These are phyloP conservation scores for Pedionomus torquatus DNA, from an alignment of 2,113 vertebrate species.

Conservation along the genomic window DNA sequence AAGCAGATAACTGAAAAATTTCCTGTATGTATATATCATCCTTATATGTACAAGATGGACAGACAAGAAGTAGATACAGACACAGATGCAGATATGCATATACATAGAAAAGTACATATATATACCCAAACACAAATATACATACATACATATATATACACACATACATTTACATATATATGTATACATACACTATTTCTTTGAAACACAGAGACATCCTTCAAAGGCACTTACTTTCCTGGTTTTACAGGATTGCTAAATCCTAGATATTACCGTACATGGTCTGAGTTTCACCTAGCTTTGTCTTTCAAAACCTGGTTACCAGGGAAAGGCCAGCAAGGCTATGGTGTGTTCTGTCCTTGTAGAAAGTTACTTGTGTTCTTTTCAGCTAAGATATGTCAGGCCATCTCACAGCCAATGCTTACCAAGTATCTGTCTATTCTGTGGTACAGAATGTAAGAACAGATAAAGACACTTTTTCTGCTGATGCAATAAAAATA, in stretches of 20 bases:
- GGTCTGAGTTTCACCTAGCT: not conserved
- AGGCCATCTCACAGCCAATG: not conserved
- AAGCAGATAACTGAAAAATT: not conserved
- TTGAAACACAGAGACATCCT: not conserved
- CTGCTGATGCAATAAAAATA: not conserved
- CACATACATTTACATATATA: rapidly evolving
- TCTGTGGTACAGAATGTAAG: not conserved
- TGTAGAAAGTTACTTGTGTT: not conserved
- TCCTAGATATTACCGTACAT: not conserved
- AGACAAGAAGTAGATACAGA: not conserved
- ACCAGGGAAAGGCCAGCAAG: not conserved
- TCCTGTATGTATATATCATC: not conserved
- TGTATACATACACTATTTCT: not conserved
- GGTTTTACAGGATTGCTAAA: not conserved
- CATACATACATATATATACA: rapidly evolving
- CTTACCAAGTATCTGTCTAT: not conserved
- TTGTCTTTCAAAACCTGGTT: not conserved
- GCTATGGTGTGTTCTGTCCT: not conserved
- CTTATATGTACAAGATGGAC: not conserved
- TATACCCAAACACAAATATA: not conserved
- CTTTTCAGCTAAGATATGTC: not conserved
- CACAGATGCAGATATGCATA: not conserved
- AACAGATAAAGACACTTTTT: not conserved
- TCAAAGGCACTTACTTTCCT: not conserved
- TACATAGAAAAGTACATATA: not conserved